These are phyloP conservation scores for Labrus mixtus DNA, from an alignment of 2,113 vertebrate species.

Conservation along the genomic window DNA sequence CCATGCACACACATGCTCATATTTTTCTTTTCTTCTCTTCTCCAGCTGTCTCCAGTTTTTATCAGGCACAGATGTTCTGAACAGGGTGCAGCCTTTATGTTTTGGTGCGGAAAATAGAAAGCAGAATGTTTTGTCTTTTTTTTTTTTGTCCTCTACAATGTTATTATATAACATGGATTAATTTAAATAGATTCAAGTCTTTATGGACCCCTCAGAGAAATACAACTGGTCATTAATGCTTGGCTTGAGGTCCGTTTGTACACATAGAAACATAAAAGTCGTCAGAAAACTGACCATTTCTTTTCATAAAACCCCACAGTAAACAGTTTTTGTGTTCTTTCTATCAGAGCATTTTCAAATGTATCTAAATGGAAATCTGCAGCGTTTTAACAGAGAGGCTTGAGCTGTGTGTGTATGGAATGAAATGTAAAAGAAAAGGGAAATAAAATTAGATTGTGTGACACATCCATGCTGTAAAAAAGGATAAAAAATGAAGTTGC, in stretches of 20 bases:
- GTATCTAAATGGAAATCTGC: conserved; percentile 71
- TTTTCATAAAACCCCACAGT: conserved; percentile 38
- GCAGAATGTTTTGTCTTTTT: not conserved
- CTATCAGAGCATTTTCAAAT: conserved; percentile 16
- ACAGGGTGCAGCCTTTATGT: conserved; percentile 40
- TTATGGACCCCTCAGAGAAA: conserved; percentile 14
- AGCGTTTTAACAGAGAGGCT: conserved; percentile 23
- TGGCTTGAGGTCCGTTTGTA: not conserved
- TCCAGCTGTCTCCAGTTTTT: conserved; percentile 30
- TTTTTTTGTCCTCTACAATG: conserved; percentile 5
- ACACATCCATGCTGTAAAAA: conserved; percentile 1
- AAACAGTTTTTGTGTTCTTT: conserved; percentile 34
- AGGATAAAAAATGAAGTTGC: conserved; percentile 6
- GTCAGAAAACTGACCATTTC: conserved; percentile 22
- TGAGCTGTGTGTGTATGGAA: conserved; percentile 39
- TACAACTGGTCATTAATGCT: not conserved
- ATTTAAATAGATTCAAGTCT: conserved; percentile 19
- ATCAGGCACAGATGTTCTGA: conserved; percentile 47
- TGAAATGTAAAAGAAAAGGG: conserved; percentile 8
- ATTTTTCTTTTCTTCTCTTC: conserved; percentile 25
- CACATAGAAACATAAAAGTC: conserved; percentile 19
- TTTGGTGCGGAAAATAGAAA: conserved; percentile 46
- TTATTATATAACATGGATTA: conserved; percentile 8
- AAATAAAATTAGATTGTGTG: conserved; percentile 18
- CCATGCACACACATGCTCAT: conserved; percentile 53